Conservation (phyloP, 2,888 invertebrate species). For the Cheilosia pagana region DNA sequence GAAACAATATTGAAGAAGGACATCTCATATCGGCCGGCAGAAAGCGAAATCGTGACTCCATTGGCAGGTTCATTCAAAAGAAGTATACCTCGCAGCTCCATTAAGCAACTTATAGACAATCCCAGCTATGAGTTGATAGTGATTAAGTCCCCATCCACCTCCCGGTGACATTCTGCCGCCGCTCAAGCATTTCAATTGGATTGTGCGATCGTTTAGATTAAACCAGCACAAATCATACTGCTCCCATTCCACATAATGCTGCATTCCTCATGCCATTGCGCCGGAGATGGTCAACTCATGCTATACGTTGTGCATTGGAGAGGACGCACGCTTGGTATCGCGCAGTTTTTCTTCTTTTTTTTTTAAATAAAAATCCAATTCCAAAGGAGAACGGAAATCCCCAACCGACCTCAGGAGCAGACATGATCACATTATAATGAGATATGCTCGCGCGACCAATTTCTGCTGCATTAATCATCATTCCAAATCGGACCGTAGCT, state of each 20-base stretch:
- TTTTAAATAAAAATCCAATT: slow-evolving; percentile 39
- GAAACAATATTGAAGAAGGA: too few relatives aligned
- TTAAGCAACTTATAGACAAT: too few relatives aligned
- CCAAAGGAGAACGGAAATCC: slow-evolving; percentile 39
- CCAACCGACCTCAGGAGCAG: slow-evolving; percentile 63
- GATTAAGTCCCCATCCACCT: slow-evolving; percentile 62
- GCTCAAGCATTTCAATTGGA: slow-evolving; percentile 48
- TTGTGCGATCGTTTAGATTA: slow-evolving; percentile 14
- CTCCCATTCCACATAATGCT: slow-evolving; percentile 57
- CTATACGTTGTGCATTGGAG: slow-evolving; percentile 22
- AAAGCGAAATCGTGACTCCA: too few relatives aligned
- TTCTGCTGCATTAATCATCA: slow-evolving; percentile 75
- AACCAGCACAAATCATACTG: slow-evolving; percentile 57
- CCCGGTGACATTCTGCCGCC: slow-evolving; percentile 61
- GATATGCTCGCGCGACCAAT: slow-evolving; percentile 75
- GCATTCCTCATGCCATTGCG: slow-evolving; percentile 47
- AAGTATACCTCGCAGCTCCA: too few relatives aligned
- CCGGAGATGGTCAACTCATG: slow-evolving; percentile 60
- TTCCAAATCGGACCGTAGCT: slow-evolving; percentile 70
- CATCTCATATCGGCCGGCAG: too few relatives aligned
- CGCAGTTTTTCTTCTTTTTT: background rate
- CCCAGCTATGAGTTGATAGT: slow-evolving; percentile 4
- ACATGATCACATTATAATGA: slow-evolving; percentile 76
- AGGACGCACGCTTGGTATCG: background rate
- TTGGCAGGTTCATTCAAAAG: too few relatives aligned